These are phyloP conservation scores for Cosmopolites sordidus DNA, from an alignment of 2,888 invertebrate genomes.

Conservation along the genomic window DNA sequence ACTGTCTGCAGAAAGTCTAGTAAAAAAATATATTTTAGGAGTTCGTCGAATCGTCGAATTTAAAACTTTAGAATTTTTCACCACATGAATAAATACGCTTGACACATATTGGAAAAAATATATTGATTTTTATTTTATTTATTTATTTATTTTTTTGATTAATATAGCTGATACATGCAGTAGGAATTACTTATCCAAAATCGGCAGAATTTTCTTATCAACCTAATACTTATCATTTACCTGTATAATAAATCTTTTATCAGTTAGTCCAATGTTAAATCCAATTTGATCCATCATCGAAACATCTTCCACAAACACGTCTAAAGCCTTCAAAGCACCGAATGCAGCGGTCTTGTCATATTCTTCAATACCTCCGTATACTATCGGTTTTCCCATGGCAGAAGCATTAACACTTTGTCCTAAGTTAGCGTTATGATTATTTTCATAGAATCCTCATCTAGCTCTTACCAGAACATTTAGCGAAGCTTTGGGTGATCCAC, in stretches of 20 bases:
- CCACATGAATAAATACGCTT: too few relatives aligned
- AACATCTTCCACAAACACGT: constrained; percentile 38
- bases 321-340: constrained; percentile 36
- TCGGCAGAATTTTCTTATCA: too few relatives aligned
- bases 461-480: constrained; percentile 28
- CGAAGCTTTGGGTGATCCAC: constrained; percentile 34
- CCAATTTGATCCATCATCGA: constrained; percentile 33
- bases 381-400: constrained; percentile 36
- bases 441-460: too few relatives aligned
- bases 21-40: too few relatives aligned
- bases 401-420: constrained; percentile 25
- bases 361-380: constrained; percentile 37
- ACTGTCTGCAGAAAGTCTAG: too few relatives aligned
- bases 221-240: constrained; percentile 28
- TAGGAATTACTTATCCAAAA: too few relatives aligned
- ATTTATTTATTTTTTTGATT: too few relatives aligned
- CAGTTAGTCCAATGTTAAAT: constrained; percentile 33
- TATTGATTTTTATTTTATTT: too few relatives aligned
- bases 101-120: too few relatives aligned
- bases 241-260: constrained; percentile 44
- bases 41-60: too few relatives aligned
- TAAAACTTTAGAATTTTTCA: too few relatives aligned
- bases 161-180: too few relatives aligned
- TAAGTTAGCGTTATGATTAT: constrained; percentile 10
- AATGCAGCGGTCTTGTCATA: constrained; percentile 36